Conservation (phyloP, 2,797 vertebrate genomes). For the Hipposideros larvatus region DNA sequence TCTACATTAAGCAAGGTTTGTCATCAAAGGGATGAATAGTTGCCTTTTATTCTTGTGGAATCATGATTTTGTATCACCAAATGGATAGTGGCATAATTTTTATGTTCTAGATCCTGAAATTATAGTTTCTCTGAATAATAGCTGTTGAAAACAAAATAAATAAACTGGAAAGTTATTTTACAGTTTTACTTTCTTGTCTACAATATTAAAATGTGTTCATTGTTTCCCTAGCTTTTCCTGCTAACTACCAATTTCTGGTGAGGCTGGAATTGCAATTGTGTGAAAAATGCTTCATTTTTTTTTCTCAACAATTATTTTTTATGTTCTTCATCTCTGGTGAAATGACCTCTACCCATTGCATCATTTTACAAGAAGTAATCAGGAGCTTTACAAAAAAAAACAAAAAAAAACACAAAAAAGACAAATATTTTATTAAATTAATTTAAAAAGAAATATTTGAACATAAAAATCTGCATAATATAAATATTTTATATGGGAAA, state of each 20-base stretch:
- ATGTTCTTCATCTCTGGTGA: constrained; percentile 86
- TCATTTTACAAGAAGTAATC: constrained; percentile 84
- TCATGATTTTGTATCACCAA: constrained; percentile 73
- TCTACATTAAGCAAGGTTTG: constrained; percentile 41
- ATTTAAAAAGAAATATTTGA: constrained; percentile 85
- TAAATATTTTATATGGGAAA: constrained; percentile 79
- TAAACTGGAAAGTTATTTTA: constrained; percentile 77
- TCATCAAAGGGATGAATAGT: background rate
- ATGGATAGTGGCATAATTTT: constrained; percentile 49
- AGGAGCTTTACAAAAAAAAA: constrained; percentile 81
- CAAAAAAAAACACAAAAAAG: constrained; percentile 72
- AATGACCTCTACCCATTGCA: constrained; percentile 85
- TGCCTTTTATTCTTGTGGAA: constrained; percentile 61
- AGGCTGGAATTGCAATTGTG: constrained; percentile 84
- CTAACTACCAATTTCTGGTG: constrained; percentile 86
- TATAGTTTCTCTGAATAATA: constrained; percentile 25
- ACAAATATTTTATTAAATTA: constrained; percentile 87
- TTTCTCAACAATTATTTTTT: constrained; percentile 84
- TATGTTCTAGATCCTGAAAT: background rate
- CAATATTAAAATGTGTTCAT: constrained; percentile 84
- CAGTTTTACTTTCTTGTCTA: constrained; percentile 81
- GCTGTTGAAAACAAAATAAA: constrained; percentile 65
- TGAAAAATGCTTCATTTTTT: constrained; percentile 86
- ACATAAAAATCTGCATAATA: constrained; percentile 82
- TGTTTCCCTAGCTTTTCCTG: constrained; percentile 85